These are phyloP conservation scores for Megalops atlanticus DNA, from an alignment of 2,113 vertebrate species.

Conservation along the genomic window DNA sequence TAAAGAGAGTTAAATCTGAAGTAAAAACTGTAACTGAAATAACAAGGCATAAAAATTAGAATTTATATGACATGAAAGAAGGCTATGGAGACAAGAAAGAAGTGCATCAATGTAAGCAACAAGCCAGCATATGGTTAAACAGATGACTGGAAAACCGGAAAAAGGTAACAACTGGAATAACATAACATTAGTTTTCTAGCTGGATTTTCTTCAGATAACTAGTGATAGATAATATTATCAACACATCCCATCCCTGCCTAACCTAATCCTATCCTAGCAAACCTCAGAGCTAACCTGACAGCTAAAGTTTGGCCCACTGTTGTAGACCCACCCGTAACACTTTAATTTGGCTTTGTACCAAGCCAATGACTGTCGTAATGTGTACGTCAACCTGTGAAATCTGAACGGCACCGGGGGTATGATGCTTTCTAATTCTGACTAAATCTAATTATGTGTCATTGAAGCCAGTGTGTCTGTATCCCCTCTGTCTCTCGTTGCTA, in stretches of 20 bases:
- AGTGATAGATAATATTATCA: too few relatives aligned
- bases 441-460: neutral
- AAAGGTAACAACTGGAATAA: too few relatives aligned
- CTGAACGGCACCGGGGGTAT: neutral
- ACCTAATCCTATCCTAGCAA: too few relatives aligned
- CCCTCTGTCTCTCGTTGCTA: neutral
- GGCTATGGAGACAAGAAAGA: neutral
- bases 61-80: neutral
- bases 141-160: too few relatives aligned
- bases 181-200: too few relatives aligned
- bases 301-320: too few relatives aligned
- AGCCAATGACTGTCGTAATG: neutral
- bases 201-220: too few relatives aligned
- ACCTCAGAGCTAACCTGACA: too few relatives aligned
- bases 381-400: neutral
- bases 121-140: neutral
- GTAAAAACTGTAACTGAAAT: too few relatives aligned
- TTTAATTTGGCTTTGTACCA: neutral
- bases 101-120: neutral
- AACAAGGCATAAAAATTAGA: neutral
- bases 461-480: neutral
- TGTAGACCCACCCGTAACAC: too few relatives aligned
- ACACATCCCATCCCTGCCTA: too few relatives aligned
- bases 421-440: neutral
- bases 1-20: too few relatives aligned